Evolutionary conservation across 1,140 invertebrate species (phyloP).

Genomic region (Lepidurus packardi): DNA sequence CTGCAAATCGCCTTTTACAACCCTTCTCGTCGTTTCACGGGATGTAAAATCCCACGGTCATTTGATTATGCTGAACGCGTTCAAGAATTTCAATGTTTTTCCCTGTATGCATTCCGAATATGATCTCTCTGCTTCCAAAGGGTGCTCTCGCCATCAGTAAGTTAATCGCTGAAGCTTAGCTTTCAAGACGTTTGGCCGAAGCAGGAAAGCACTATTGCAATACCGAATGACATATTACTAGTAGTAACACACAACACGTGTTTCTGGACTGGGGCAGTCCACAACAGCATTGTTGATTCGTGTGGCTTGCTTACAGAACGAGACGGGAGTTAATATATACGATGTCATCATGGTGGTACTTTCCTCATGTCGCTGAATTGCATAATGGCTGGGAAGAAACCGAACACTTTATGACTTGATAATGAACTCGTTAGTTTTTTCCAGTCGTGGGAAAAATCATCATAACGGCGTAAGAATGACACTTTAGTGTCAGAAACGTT

Average conservation of each 20-base stretch:
- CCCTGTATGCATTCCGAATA: background rate
- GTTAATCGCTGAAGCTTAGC: background rate
- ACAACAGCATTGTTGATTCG: background rate
- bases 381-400: background rate
- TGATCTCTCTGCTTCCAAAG: background rate
- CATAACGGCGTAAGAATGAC: background rate
- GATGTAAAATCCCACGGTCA: background rate
- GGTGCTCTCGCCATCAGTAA: background rate
- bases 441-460: background rate
- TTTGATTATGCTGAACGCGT: background rate
- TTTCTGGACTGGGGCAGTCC: background rate
- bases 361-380: background rate
- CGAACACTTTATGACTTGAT: background rate
- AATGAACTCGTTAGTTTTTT: background rate
- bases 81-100: background rate
- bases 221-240: background rate
- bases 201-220: background rate
- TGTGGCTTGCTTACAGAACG: background rate
- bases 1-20: too few species aligned
- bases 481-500: background rate
- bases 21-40: too few species aligned
- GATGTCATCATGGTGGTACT: background rate
- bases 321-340: background rate
- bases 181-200: background rate
- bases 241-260: background rate